Evolutionary conservation across 2,797 vertebrate genomes (phyloP).

Genomic region (Peromyscus eremicus): DNA sequence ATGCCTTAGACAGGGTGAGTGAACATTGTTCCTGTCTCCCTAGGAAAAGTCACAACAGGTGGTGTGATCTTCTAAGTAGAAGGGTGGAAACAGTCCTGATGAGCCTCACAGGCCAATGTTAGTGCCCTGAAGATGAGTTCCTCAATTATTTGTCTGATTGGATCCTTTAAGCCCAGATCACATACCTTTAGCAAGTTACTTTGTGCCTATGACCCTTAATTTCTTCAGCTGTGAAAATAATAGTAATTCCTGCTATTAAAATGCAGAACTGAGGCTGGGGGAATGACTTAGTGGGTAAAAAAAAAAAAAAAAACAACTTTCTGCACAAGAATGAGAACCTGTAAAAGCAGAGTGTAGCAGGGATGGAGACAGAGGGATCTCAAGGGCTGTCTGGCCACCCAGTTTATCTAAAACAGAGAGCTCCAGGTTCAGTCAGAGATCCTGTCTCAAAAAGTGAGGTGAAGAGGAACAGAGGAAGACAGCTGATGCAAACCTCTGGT

Average conservation of each 20-base stretch:
- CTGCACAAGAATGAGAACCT: neutral
- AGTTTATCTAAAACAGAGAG: neutral
- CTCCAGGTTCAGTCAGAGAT: neutral
- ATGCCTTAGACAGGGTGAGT: neutral
- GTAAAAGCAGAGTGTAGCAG: neutral
- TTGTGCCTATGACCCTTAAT: conserved; percentile 1
- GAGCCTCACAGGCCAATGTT: neutral
- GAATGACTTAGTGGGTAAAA: neutral
- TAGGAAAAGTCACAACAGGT: neutral
- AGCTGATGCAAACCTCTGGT: neutral
- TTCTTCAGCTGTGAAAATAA: conserved; percentile 44
- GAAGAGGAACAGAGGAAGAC: neutral
- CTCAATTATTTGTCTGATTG: neutral
- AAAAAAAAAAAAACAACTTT: neutral
- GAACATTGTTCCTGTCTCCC: neutral
- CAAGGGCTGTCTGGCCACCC: neutral
- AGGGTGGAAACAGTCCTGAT: neutral
- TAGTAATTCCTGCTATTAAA: neutral
- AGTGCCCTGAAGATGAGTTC: neutral
- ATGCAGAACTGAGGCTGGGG: neutral
- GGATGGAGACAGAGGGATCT: neutral
- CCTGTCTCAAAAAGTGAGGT: neutral
- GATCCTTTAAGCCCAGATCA: neutral
- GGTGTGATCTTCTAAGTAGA: neutral
- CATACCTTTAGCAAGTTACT: neutral